Evolutionary conservation across 2,113 vertebrate species (phyloP), one percentile per base, ranked within the genome.

Genomic region (Trematomus loennbergii): DNA sequence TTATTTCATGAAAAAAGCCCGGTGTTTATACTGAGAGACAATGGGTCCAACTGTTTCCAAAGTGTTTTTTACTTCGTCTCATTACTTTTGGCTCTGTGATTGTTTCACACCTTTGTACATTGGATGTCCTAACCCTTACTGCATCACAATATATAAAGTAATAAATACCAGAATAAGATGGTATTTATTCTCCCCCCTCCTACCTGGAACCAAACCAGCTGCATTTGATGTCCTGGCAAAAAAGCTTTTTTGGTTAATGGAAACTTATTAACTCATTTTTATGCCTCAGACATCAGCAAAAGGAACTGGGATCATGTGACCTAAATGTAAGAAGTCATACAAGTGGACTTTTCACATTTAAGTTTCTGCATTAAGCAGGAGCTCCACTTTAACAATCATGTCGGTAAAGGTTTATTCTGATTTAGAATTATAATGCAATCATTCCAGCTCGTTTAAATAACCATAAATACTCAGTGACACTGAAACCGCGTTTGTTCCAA

Each of bases 391-490:
- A 6, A 9, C 29, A 17, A 7, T 22, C 63, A 68, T 45, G 20
- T 78, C 20, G 9, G 45, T 73, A 57, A 78, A 78, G 12, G 78
- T 20, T 66, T 64, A 64, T 72, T 73, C 36, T 75, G 11, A 16
- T 9, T 49, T 11, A 17, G 13, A 68, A 45, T 25, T 43, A 18
- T 20, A n/a, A 59, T 6, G 64, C 9, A 12, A 12, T 29, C 1
- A 55, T 22, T 52, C 63, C 63, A 79, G 50, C 60, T 46, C 12
- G 73, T 45, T 78, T 81, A 85, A 87, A 88, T 81, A 87, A 73
- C n/a, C 70, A 82, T 78, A 78, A 75, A 88, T 66, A 81, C 61
- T 72, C 73, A 59, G 53, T 18, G 53, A 78, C 36, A 63, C 12
- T 74, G 20, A 73, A 81, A 78, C 55, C 29, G 7, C 5, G 72